A percentile compares a stretch with the other conserved stretches of the same genome.
These are phyloP conservation scores for Cremastobaeus sp. DNA, from an alignment of 2,888 invertebrate species.

Conservation along the genomic window DNA sequence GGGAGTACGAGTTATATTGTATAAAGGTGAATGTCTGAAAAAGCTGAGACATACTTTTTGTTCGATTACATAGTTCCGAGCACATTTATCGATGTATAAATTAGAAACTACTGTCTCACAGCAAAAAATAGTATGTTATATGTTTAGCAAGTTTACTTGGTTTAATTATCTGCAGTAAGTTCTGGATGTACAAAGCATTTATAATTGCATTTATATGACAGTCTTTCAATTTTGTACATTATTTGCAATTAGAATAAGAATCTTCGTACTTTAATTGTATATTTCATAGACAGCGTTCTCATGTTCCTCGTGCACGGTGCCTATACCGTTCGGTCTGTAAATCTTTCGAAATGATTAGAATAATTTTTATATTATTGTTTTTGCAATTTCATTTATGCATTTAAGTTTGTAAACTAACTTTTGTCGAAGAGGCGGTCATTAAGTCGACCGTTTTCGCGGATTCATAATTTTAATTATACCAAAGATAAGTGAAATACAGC, in stretches of 20 bases:
- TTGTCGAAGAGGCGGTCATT: no score
- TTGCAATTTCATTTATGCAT: background rate
- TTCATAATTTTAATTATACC: no score
- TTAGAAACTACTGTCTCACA: no score
- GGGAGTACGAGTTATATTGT: slow-evolving; percentile 29
- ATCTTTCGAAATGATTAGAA: background rate
- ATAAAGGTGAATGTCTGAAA: no score
- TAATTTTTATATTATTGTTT: slow-evolving; percentile 11
- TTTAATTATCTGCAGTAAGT: slow-evolving; percentile 2
- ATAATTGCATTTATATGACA: slow-evolving; percentile 23
- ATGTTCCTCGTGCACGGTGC: slow-evolving; percentile 55
- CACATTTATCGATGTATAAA: no score
- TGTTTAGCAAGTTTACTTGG: no score
- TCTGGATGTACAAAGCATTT: slow-evolving; percentile 36
- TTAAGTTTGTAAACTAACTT: slow-evolving; percentile 2
- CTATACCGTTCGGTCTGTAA: slow-evolving; percentile 44
- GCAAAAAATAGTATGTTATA: no score
- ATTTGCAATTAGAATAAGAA: slow-evolving; percentile 36
- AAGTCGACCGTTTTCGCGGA: no score
- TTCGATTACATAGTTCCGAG: no score
- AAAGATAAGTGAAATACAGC: slow-evolving; percentile 40
- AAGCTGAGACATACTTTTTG: no score
- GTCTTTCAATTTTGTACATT: slow-evolving; percentile 48
- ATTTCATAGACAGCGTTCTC: slow-evolving; percentile 34
- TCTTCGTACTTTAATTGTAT: slow-evolving; percentile 15